A percentile compares a stretch with the other conserved stretches of the same genome.
These are phyloP conservation scores for Hoplostethus atlanticus DNA, from an alignment of 2,797 vertebrate genomes.

Conservation along the genomic window DNA sequence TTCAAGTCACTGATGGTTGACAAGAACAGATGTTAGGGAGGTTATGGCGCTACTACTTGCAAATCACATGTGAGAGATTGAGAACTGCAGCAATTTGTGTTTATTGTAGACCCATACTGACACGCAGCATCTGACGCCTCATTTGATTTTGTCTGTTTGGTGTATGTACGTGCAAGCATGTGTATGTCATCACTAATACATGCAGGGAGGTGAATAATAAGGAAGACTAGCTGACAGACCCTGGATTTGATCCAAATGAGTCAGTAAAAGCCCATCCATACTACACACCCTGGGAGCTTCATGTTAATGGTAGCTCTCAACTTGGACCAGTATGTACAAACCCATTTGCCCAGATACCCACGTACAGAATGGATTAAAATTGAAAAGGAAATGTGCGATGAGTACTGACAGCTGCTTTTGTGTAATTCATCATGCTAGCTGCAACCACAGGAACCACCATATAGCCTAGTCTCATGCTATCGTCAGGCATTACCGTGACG, in stretches of 20 bases:
- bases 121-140: slow-evolving; percentile 65
- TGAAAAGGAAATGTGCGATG: slow-evolving; percentile 38
- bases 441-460: background rate
- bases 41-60: slow-evolving; percentile 51
- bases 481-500: background rate
- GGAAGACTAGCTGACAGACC: slow-evolving; percentile 46
- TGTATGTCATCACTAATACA: slow-evolving; percentile 26
- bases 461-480: background rate
- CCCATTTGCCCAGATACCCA: slow-evolving; percentile 38
- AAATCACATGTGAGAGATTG: slow-evolving; percentile 56
- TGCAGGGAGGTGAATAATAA: slow-evolving; percentile 19
- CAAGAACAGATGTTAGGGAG: slow-evolving; percentile 71
- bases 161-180: slow-evolving; percentile 9
- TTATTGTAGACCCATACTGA: slow-evolving; percentile 29
- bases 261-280: slow-evolving; percentile 23
- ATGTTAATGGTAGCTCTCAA: slow-evolving; percentile 46
- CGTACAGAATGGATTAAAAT: slow-evolving; percentile 23
- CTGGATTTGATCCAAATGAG: slow-evolving; percentile 36
- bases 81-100: slow-evolving; percentile 53
- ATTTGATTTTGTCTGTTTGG: slow-evolving; percentile 44
- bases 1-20: slow-evolving; percentile 71
- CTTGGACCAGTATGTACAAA: slow-evolving; percentile 48
- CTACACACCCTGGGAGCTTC: slow-evolving; percentile 23
- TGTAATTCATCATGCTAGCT: slow-evolving; percentile 13
- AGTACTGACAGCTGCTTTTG: slow-evolving; percentile 20